Evolutionary conservation across 2,888 invertebrate genomes (phyloP).

Genomic region (Chloroclysta siterata): DNA sequence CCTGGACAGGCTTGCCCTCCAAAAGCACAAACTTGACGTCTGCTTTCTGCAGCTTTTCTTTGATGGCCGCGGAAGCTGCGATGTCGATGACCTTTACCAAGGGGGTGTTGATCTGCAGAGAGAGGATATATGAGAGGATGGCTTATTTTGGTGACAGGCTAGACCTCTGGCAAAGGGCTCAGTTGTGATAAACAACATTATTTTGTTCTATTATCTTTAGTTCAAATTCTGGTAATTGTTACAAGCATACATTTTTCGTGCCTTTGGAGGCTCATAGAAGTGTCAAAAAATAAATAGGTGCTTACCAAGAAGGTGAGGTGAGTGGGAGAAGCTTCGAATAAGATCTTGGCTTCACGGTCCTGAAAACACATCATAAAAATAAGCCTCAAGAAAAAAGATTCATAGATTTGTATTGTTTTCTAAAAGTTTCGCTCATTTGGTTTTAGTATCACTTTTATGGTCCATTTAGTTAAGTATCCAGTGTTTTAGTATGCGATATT

Average conservation of each 20-base stretch:
- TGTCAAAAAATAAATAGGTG: not conserved
- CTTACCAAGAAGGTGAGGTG: conserved; percentile 69
- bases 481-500: not conserved
- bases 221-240: too few species aligned
- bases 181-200: too few species aligned
- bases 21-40: conserved; percentile 79
- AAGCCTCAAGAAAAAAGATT: too few species aligned
- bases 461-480: too few species aligned
- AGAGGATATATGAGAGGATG: too few species aligned
- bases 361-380: conserved; percentile 41
- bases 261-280: not conserved
- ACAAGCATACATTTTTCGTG: too few species aligned
- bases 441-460: too few species aligned
- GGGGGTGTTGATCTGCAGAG: conserved; percentile 68
- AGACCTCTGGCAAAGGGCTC: too few species aligned
- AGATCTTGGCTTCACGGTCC: conserved; percentile 71
- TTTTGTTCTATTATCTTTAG: too few species aligned
- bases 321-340: conserved; percentile 67
- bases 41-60: conserved; percentile 79
- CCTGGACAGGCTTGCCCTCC: conserved; percentile 77
- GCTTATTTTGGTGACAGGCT: too few species aligned
- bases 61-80: conserved; percentile 73
- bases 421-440: too few species aligned
- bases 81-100: conserved; percentile 82
- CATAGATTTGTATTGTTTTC: too few species aligned